These are phyloP conservation scores for Sarotherodon lohbergeri DNA, from an alignment of 2,113 vertebrate genomes.

Conservation along the genomic window DNA sequence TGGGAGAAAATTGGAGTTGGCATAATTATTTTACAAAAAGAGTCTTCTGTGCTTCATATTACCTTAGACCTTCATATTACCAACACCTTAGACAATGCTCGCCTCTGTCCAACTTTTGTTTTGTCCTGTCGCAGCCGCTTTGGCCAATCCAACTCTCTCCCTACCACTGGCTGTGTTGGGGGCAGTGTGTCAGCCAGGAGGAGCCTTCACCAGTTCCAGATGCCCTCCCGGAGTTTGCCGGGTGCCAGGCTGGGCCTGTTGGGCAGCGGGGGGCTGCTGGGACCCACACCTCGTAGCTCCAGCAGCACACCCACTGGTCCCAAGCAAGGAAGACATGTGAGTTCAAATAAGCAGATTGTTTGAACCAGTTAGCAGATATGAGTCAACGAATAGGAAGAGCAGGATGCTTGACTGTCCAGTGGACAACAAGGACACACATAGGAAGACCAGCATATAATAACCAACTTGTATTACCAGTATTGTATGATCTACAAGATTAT, in stretches of 20 bases:
- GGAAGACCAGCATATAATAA: not conserved
- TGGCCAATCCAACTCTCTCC: conserved; percentile 95
- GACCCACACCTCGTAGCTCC: conserved; percentile 81
- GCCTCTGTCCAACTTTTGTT: accelerated
- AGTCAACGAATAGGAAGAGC: not conserved
- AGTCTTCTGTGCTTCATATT: not conserved
- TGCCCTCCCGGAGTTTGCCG: conserved; percentile 90
- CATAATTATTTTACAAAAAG: not conserved
- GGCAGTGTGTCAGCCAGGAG: conserved; percentile 79
- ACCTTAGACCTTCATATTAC: too few species aligned
- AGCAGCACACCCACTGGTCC: conserved; percentile 85
- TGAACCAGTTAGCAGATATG: not conserved
- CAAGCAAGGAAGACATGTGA: conserved; percentile 88
- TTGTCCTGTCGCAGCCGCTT: conserved; percentile 76
- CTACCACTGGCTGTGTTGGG: conserved; percentile 85
- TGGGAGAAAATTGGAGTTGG: not conserved
- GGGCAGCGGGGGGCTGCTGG: conserved; percentile 83
- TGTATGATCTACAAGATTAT: not conserved
- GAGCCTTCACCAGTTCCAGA: conserved; percentile 92
- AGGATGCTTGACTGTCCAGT: not conserved
- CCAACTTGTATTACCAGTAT: not conserved
- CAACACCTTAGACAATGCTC: not conserved
- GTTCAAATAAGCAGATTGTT: conserved; percentile 5
- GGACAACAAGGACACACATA: not conserved
- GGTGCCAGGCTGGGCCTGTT: conserved; percentile 84